Evolutionary conservation across 1,140 invertebrate species (phyloP).

Genomic region (Trichonephila inaurata): DNA sequence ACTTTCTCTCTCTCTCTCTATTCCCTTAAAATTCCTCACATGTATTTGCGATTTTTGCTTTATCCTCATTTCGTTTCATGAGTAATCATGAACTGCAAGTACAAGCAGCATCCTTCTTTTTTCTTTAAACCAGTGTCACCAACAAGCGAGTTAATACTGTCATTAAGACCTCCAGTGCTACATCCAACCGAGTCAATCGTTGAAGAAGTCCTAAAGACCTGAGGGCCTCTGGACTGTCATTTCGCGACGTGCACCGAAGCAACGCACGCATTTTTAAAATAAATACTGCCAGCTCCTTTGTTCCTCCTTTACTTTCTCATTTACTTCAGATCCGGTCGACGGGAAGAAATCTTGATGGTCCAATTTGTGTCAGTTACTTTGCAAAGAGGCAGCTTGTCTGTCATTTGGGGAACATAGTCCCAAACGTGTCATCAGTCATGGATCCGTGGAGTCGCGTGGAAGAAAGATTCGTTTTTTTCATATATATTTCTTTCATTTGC

Average conservation of each 20-base stretch:
- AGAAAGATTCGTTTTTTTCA: constrained; percentile 4
- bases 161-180: constrained; percentile 28
- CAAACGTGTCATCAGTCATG: constrained; percentile 76
- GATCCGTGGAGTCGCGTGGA: constrained; percentile 67
- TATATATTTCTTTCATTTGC: not conserved
- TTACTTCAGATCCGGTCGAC: constrained; percentile 22
- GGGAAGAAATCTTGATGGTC: constrained; percentile 66
- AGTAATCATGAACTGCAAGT: too few relatives aligned
- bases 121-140: too few relatives aligned
- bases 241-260: not conserved
- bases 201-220: constrained; percentile 69
- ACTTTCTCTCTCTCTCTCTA: too few relatives aligned
- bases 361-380: constrained; percentile 75
- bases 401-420: constrained; percentile 66
- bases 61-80: too few relatives aligned
- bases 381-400: constrained; percentile 68
- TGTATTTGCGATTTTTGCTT: too few relatives aligned
- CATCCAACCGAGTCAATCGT: not conserved
- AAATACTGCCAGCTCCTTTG: constrained; percentile 25
- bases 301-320: constrained; percentile 69
- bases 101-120: too few relatives aligned
- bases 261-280: constrained; percentile 59
- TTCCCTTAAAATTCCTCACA: too few relatives aligned
- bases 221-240: constrained; percentile 64
- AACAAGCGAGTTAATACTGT: constrained; percentile 33